A percentile compares a stretch with the other conserved stretches of the same genome.
phyloP scores from a whole-genome alignment of 2,888 invertebrate species.

The Hedychridium roseum region DNA sequence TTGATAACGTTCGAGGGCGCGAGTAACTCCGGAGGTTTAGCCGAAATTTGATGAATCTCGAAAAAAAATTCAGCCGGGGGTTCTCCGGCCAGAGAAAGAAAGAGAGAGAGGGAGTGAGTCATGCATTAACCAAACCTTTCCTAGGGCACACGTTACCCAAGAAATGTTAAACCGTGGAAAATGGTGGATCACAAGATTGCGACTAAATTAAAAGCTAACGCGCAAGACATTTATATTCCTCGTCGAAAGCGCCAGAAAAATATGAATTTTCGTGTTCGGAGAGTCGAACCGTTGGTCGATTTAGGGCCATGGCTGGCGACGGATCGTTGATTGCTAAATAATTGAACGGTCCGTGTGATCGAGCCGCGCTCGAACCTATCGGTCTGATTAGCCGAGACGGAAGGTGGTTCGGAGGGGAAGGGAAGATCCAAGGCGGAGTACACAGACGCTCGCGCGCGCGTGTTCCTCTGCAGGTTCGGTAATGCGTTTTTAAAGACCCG shows the following conservation, averaged over 20 bases:
- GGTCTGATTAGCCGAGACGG: constrained; percentile 55
- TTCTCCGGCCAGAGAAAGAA: constrained; percentile 1
- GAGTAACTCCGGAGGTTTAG: constrained; percentile 33
- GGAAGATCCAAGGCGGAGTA: constrained; percentile 6
- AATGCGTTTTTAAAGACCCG: constrained; percentile 64
- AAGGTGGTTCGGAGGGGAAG: constrained; percentile 5
- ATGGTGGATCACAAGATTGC: too few relatives aligned
- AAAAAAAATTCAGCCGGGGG: constrained; percentile 14
- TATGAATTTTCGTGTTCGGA: too few relatives aligned
- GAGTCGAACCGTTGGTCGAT: too few relatives aligned
- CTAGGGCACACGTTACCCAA: too few relatives aligned
- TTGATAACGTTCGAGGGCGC: constrained; percentile 47
- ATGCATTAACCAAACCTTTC: too few relatives aligned
- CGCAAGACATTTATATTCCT: too few relatives aligned
- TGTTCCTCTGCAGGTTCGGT: constrained; percentile 42
- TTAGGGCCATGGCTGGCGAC: not conserved
- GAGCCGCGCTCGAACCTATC: constrained; percentile 51
- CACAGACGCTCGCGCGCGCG: too few relatives aligned
- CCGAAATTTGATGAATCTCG: constrained; percentile 50
- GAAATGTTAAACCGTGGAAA: too few relatives aligned
- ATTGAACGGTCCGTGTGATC: constrained; percentile 61
- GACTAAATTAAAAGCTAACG: too few relatives aligned
- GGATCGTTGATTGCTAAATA: constrained; percentile 61
- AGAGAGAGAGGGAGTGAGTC: not conserved
- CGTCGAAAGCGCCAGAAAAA: too few relatives aligned